Evolutionary conservation across 2,888 invertebrate genomes (phyloP), one percentile per base, ranked within the genome.

Genomic region (Timema cristinae): DNA sequence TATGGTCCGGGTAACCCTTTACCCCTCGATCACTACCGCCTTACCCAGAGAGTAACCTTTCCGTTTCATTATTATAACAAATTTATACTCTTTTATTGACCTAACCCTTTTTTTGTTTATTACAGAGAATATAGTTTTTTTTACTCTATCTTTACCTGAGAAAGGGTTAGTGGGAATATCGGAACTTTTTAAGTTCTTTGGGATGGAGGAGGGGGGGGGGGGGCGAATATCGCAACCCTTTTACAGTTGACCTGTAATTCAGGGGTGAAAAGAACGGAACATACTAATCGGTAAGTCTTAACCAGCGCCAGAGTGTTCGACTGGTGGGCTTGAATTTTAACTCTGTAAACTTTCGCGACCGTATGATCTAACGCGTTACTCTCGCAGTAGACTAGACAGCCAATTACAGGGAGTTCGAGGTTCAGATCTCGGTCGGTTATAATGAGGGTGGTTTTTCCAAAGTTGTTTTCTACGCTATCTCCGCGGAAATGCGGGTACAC

Each of bases 61-160:
- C 63, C 63, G 32, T 47, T 63, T 48, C 63, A 63, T 63, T 63
- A 63, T 63, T 63, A 63, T 48, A 63, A 63, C 63, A 63, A 63
- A 63, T 63, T 63, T 63, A 63, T 63, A 63, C 63, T 63, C 63
- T 63, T 63, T 63, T 48, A 63, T 63, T 48, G 63, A 13, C 9
- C 63, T 63, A 63, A 63, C 63, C 47, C 63, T 63, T 63, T 63
- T 54, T 54, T 54, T 54, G n/a, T 13, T 54, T 54, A 54, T 54
- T 54, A 54, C 2, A 54, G n/a, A 54, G n/a, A 54, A 54, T 54
- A 54, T 54, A 54, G n/a, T 13, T 13, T 13, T 13, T 54, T 54
- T 13, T 13, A 54, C 11, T 54, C n/a, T 54, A 1, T 4, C 11
- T n/a, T 13, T 54, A 54, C 54, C n/a, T n/a, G 11, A n/a, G 54